Evolutionary conservation across 2,797 vertebrate genomes (phyloP).

Genomic region (Hipposideros larvatus): DNA sequence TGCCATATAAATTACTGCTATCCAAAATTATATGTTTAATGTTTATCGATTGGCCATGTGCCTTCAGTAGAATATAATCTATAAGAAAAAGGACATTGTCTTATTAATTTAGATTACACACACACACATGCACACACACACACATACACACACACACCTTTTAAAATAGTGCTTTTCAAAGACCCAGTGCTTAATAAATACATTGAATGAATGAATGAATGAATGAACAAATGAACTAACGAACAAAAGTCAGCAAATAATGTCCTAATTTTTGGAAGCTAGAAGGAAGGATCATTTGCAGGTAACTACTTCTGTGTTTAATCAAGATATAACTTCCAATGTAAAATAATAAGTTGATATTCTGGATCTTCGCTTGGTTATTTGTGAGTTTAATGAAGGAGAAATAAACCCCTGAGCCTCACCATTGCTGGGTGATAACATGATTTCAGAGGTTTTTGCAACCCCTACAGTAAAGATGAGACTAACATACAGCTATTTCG

Average conservation of each 20-base stretch:
- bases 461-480: not conserved
- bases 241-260: not conserved
- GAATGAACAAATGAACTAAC: not conserved
- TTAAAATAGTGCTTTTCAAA: conserved; percentile 48
- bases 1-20: not conserved
- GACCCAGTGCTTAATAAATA: not conserved
- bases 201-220: conserved; percentile 20
- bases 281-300: not conserved
- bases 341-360: not conserved
- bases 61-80: not conserved
- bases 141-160: not conserved
- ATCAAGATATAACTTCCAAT: not conserved
- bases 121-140: not conserved
- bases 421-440: not conserved
- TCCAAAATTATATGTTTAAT: not conserved
- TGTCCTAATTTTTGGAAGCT: not conserved
- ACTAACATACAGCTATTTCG: not conserved
- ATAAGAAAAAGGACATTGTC: not conserved
- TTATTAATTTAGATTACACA: not conserved
- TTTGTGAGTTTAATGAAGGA: not conserved
- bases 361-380: not conserved
- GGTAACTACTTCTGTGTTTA: conserved; percentile 11
- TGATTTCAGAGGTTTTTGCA: not conserved
- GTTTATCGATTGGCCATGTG: not conserved
- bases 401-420: not conserved